Percentiles rank a stretch among this genome's conserved stretches.
Evolutionary conservation across 1,140 invertebrate genomes (phyloP).

Genomic region (Trachelipus rathkii): DNA sequence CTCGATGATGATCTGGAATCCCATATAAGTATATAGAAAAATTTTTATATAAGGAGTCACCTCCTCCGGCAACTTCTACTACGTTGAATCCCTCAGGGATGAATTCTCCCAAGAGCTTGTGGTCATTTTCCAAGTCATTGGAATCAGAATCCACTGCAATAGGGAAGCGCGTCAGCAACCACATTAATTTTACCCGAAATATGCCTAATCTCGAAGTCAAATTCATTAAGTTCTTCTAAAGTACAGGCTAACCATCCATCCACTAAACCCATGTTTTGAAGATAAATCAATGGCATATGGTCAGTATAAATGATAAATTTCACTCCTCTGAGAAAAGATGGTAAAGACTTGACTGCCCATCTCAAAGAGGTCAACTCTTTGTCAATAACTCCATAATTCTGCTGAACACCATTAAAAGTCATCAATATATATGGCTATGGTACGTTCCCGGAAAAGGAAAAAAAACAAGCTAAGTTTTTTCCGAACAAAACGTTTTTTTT

Average conservation of each 20-base stretch:
- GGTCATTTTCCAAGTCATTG: too few relatives aligned
- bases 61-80: too few relatives aligned
- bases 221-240: background rate
- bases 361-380: background rate
- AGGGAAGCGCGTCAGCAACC: background rate
- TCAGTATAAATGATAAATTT: background rate
- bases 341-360: background rate
- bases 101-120: too few relatives aligned
- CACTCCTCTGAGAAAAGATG: background rate
- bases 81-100: too few relatives aligned
- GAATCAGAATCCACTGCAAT: too few relatives aligned
- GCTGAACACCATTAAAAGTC: background rate
- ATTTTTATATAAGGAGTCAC: too few relatives aligned
- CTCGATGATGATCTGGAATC: too few relatives aligned
- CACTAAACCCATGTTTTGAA: background rate
- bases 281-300: background rate
- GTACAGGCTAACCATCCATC: background rate
- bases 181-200: background rate
- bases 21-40: too few relatives aligned
- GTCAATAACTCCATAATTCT: background rate
- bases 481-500: too few relatives aligned
- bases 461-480: too few relatives aligned
- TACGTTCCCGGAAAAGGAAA: too few relatives aligned
- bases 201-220: background rate
- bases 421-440: conserved; percentile 3